phyloP scores from a whole-genome alignment of 2,113 vertebrate species.

The Dermatemys mawii region DNA sequence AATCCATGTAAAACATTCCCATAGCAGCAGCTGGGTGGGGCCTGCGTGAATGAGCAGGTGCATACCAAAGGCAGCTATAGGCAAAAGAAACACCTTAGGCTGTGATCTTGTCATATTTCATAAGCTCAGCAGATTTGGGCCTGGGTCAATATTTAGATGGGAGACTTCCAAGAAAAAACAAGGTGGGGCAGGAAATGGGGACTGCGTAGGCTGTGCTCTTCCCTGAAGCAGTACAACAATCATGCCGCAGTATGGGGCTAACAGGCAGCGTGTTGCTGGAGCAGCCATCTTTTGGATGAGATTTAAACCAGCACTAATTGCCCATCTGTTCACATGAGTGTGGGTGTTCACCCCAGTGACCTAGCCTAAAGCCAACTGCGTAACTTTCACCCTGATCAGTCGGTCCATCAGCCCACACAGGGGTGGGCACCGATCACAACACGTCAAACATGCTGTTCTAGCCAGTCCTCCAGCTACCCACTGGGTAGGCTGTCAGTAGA shows the following conservation, averaged over 20 bases:
- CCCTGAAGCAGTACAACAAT: background rate
- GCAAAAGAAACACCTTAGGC: conserved; percentile 6
- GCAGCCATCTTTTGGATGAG: conserved; percentile 14
- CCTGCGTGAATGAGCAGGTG: conserved; percentile 38
- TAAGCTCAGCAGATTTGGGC: conserved; percentile 29
- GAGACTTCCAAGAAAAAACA: conserved; percentile 25
- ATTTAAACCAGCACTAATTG: background rate
- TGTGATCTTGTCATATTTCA: conserved; percentile 17
- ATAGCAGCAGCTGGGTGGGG: conserved; percentile 41
- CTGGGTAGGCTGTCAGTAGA: no score
- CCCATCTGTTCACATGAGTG: background rate
- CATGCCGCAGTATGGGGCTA: background rate
- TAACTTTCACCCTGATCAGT: no score
- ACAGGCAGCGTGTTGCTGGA: background rate
- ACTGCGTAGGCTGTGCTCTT: background rate
- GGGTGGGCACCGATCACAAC: no score
- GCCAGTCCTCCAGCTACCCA: no score
- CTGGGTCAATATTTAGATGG: background rate
- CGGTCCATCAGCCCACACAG: no score
- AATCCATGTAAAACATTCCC: conserved; percentile 3
- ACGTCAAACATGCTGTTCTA: no score
- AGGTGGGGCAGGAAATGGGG: background rate
- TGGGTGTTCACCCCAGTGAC: conserved; percentile 34
- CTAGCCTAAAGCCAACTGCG: conserved; percentile 26
- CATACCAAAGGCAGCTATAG: conserved; percentile 13